These are phyloP conservation scores for Drosophila rellima DNA, from an alignment of 2,888 invertebrate species.

Conservation along the genomic window DNA sequence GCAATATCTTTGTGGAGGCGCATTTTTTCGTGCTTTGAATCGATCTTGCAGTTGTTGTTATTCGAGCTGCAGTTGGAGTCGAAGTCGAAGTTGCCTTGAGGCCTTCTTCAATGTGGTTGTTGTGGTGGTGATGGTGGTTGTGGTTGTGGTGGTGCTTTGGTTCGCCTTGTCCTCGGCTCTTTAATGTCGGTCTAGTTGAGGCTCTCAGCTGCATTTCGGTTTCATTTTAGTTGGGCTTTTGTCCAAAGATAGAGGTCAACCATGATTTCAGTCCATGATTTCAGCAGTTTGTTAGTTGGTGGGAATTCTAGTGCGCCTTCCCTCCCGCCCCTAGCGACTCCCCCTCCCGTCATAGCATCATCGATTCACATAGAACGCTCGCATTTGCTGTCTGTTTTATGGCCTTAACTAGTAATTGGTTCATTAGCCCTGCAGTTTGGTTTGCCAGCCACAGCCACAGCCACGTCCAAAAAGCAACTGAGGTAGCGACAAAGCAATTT, in stretches of 20 bases:
- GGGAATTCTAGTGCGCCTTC: slow-evolving; percentile 68
- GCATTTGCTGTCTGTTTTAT: slow-evolving; percentile 68
- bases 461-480: slow-evolving; percentile 37
- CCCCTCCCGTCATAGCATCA: background rate
- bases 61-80: slow-evolving; percentile 1
- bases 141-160: slow-evolving; percentile 12
- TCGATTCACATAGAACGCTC: slow-evolving; percentile 57
- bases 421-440: slow-evolving; percentile 75
- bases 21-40: slow-evolving; percentile 59
- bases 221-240: slow-evolving; percentile 71
- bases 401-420: slow-evolving; percentile 75
- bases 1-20: slow-evolving; percentile 70
- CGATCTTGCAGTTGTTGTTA: slow-evolving; percentile 39
- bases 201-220: slow-evolving; percentile 69
- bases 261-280: slow-evolving; percentile 63
- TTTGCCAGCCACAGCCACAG: slow-evolving; percentile 12
- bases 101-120: slow-evolving; percentile 28
- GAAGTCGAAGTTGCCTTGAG: slow-evolving; percentile 36
- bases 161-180: slow-evolving; percentile 59
- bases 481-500: slow-evolving; percentile 64
- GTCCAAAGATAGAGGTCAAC: slow-evolving; percentile 72
- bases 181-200: slow-evolving; percentile 79
- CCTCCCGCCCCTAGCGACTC: background rate
- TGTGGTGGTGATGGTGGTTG: slow-evolving; percentile 1
- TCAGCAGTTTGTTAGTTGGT: slow-evolving; percentile 54